Evolutionary conservation across 2,113 vertebrate genomes (phyloP).

Genomic region (Laticauda laticaudata): DNA sequence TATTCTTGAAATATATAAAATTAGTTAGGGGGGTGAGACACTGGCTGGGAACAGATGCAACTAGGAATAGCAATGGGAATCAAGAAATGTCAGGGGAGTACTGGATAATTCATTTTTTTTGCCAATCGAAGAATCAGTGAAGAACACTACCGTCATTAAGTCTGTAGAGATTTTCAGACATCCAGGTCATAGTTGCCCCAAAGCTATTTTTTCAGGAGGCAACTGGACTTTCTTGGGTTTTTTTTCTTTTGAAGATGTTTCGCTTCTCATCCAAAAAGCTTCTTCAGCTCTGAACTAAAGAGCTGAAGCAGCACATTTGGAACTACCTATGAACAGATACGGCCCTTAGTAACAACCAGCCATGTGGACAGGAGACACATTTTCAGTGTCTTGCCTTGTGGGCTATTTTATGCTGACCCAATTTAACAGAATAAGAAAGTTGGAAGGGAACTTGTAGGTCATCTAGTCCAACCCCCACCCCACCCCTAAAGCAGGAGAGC

Average conservation of each 20-base stretch:
- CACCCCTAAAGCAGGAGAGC: too few relatives aligned
- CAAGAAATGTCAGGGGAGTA: background rate
- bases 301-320: too few relatives aligned
- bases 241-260: too few relatives aligned
- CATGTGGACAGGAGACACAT: background rate
- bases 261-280: too few relatives aligned
- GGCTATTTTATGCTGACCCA: background rate
- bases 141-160: background rate
- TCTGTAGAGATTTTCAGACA: too few relatives aligned
- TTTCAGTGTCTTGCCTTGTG: background rate
- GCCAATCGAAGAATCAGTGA: background rate
- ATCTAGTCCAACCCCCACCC: too few relatives aligned
- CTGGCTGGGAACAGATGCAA: background rate
- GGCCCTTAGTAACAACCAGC: background rate
- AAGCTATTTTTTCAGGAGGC: too few relatives aligned
- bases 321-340: background rate
- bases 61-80: background rate
- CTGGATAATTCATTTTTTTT: background rate
- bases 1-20: background rate
- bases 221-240: too few relatives aligned
- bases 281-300: too few relatives aligned
- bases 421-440: too few relatives aligned
- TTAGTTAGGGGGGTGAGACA: background rate
- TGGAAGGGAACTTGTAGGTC: too few relatives aligned
- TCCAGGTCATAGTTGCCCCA: too few relatives aligned